phyloP scores from a whole-genome alignment of 2,888 invertebrate genomes.

The Eupelmus urozonus region DNA sequence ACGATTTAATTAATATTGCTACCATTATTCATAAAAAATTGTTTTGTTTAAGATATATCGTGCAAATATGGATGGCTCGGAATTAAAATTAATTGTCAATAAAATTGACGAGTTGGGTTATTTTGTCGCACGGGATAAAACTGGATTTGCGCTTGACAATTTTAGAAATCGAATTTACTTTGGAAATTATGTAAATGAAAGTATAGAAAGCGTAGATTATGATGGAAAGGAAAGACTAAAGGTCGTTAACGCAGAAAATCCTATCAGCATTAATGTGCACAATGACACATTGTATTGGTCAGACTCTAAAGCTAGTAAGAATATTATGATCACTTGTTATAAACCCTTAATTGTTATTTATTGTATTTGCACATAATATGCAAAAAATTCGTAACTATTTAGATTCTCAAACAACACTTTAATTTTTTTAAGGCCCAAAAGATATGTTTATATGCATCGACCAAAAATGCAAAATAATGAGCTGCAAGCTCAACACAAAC shows the following conservation, averaged over 20 bases:
- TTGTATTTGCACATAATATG: too few species aligned
- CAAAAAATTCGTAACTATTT: too few species aligned
- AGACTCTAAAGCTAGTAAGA: too few species aligned
- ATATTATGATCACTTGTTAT: too few species aligned
- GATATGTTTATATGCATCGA: neutral
- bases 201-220: constrained; percentile 7
- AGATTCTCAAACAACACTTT: too few species aligned
- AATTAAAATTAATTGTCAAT: neutral
- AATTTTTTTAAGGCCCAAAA: too few species aligned
- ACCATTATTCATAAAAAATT: too few species aligned
- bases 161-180: constrained; percentile 3
- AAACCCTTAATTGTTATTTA: too few species aligned
- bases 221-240: constrained; percentile 1
- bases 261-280: neutral
- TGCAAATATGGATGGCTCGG: constrained; percentile 24
- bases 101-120: neutral
- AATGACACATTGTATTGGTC: constrained; percentile 10
- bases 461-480: neutral
- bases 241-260: neutral
- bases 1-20: too few species aligned
- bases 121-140: neutral
- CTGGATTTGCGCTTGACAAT: neutral
- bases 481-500: neutral
- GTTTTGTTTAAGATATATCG: constrained; percentile 9
- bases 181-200: neutral